Percentiles rank a stretch among this genome's conserved stretches.
Conservation (phyloP, 2,888 invertebrate species). For the Leptogaster cylindrica region DNA sequence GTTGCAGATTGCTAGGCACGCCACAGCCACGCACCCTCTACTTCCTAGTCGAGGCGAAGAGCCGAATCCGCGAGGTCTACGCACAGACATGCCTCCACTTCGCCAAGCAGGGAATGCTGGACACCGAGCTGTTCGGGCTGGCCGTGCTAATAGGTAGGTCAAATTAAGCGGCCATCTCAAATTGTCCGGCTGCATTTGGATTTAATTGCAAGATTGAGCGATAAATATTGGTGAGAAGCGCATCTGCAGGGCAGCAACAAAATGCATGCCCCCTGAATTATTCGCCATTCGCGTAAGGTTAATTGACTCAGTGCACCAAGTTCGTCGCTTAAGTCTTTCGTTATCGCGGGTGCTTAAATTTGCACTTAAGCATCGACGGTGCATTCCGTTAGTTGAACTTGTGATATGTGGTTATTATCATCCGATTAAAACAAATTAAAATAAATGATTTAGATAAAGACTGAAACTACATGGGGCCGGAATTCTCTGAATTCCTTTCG, state of each 20-base stretch:
- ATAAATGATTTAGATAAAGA: constrained; percentile 27
- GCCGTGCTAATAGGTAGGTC: constrained; percentile 79
- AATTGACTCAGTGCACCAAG: constrained; percentile 43
- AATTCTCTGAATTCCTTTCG: constrained; percentile 1
- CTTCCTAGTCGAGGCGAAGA: constrained; percentile 74
- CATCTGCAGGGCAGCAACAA: not conserved
- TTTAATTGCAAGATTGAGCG: constrained; percentile 14
- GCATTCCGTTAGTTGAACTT: constrained; percentile 24
- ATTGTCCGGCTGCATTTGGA: not conserved
- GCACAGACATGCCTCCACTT: constrained; percentile 81
- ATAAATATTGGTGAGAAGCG: not conserved
- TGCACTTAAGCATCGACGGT: constrained; percentile 5
- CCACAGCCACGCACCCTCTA: constrained; percentile 63
- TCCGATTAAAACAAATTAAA: constrained; percentile 29
- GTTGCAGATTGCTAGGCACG: constrained; percentile 60
- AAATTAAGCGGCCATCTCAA: not conserved
- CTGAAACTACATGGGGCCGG: constrained; percentile 2
- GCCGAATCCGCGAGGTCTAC: constrained; percentile 81
- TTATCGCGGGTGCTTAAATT: constrained; percentile 38
- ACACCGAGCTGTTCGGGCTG: constrained; percentile 82
- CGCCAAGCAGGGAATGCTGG: constrained; percentile 79
- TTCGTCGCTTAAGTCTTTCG: constrained; percentile 49
- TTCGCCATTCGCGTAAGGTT: constrained; percentile 8
- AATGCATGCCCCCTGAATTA: constrained; percentile 1
- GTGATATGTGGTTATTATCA: constrained; percentile 15